Conservation (phyloP, 2,888 invertebrate genomes). For the Papilio elwesi region DNA sequence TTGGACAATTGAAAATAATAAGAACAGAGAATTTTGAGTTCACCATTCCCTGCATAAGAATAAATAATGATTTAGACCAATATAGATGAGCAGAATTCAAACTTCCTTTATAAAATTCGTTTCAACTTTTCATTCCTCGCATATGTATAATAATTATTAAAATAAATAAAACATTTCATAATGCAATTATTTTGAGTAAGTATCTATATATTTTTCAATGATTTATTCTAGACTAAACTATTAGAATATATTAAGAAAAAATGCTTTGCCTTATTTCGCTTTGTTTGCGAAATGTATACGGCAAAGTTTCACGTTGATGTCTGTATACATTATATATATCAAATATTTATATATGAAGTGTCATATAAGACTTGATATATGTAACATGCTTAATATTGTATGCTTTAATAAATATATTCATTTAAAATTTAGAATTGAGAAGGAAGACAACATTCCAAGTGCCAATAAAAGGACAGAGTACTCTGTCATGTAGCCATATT, state of each 20-base stretch:
- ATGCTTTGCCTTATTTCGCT: slow-evolving; percentile 67
- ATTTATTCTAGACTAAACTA: slow-evolving; percentile 41
- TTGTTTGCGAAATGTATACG: slow-evolving; percentile 65
- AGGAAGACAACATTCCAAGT: slow-evolving; percentile 68
- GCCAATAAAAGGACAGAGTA: slow-evolving; percentile 66
- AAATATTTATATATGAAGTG: slow-evolving; percentile 78
- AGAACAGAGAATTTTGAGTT: neutral
- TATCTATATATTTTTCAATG: slow-evolving; percentile 40
- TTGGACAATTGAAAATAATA: neutral
- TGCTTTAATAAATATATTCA: slow-evolving; percentile 56
- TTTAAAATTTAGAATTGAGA: slow-evolving; percentile 48
- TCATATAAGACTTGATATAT: slow-evolving; percentile 66
- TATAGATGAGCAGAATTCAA: neutral
- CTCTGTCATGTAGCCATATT: slow-evolving; percentile 79
- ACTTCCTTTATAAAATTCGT: neutral
- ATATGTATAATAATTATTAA: neutral
- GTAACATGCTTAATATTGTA: slow-evolving; percentile 52
- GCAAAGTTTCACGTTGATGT: slow-evolving; percentile 60
- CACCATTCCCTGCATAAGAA: neutral
- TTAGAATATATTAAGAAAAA: slow-evolving; percentile 40
- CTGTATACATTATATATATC: slow-evolving; percentile 75
- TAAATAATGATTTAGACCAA: neutral
- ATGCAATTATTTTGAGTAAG: neutral
- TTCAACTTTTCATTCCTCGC: neutral
- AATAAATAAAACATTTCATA: neutral